Base-by-base conservation (phyloP, 2,113 vertebrate species). In the Hymenochirus boettgeri region DNA sequence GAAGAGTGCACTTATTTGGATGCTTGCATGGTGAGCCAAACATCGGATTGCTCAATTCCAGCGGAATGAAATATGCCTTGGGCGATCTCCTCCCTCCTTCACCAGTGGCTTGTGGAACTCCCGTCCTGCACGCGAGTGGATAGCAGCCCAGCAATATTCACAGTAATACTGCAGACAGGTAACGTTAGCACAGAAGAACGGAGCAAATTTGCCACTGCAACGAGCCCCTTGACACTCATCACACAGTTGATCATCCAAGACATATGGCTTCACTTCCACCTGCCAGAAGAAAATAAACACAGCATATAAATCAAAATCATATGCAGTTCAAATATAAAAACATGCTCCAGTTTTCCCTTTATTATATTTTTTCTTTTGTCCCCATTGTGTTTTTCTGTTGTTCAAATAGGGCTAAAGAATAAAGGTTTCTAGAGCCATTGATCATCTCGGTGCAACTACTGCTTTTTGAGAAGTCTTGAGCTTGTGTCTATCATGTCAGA, bases 141-240 rank as follows among this genome's bases (percentile, higher is more conserved):
- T 98, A 88, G 94, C 97, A 48, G 96, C 96, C 96, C 96, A 99
- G 93, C 96, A 99, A 91, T 93, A 97, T 85, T 99, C 96, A 63
- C 96, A 99, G 88, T 99, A 99, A 89, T 99, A 99, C 92, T 99
- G 96, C 90, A 99, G 90, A 77, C 96, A 99, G 74, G 96, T 98
- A 80, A 99, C 95, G 13, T 98, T 99, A 90, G 96, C 96, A 89
- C 96, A 99, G 80, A 99, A 99, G 85, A 99, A 99, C 0, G 96
- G 96, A 62, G 96, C 96, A 7, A 99, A 99, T 85, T 99, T 99
- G 37, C 96, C 95, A 69, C 94, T 93, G 11, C 95, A 98, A 81
- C 96, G 96, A 0, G 94, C 95, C 72, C 96, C 96, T 91, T 99
- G 96, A 86, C 96, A 98, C 85, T 99, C 96, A 3, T 99, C 96